These are phyloP conservation scores for Lasioglossum lativentre DNA, from an alignment of 2,888 invertebrate species.

Conservation along the genomic window DNA sequence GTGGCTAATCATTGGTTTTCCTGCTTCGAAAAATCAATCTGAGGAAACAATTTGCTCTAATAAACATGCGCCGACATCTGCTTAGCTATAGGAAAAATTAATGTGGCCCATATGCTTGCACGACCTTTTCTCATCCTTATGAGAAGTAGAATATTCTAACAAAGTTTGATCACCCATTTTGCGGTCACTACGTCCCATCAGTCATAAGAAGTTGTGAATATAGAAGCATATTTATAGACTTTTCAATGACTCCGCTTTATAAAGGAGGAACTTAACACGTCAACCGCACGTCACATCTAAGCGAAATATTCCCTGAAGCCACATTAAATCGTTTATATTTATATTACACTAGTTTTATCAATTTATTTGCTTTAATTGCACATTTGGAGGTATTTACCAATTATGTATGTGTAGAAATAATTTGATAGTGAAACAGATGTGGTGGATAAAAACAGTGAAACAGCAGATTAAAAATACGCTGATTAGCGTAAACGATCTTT, in stretches of 20 bases:
- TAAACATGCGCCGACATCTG: neutral
- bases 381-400: no score
- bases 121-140: neutral
- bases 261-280: neutral
- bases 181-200: neutral
- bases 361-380: no score
- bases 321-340: neutral
- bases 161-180: slow-evolving; percentile 11
- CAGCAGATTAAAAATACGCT: no score
- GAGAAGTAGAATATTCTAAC: slow-evolving; percentile 3
- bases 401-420: no score
- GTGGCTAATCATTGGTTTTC: neutral
- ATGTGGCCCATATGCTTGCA: neutral
- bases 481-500: no score
- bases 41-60: neutral
- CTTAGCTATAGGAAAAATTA: neutral
- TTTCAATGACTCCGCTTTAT: neutral
- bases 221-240: neutral
- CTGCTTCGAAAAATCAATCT: neutral
- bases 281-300: neutral
- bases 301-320: neutral
- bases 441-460: no score
- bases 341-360: neutral
- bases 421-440: no score
- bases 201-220: neutral